These are phyloP conservation scores for Plestiodon gilberti DNA, from an alignment of 2,113 vertebrate species.

Conservation along the genomic window DNA sequence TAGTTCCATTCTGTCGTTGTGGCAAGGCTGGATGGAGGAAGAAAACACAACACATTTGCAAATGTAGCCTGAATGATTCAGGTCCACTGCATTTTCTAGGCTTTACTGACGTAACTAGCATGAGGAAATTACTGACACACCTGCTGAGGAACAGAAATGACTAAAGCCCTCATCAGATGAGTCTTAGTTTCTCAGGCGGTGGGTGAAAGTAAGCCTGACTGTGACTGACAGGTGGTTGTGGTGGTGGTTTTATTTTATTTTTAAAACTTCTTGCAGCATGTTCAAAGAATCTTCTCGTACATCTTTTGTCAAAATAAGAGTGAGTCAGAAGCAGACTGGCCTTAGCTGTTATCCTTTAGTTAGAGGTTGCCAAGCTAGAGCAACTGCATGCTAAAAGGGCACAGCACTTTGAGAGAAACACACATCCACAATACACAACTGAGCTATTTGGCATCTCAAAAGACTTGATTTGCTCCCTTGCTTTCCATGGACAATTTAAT, in stretches of 20 bases:
- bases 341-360: constrained; percentile 35
- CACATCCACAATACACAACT: not conserved
- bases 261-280: constrained; percentile 20
- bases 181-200: constrained; percentile 20
- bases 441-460: not conserved
- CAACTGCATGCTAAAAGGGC: constrained; percentile 29
- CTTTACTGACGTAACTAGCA: constrained; percentile 53
- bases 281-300: constrained; percentile 41
- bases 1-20: constrained; percentile 16
- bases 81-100: constrained; percentile 55
- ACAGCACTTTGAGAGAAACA: constrained; percentile 39
- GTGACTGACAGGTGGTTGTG: constrained; percentile 35
- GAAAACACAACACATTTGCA: constrained; percentile 33
- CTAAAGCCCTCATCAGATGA: constrained; percentile 57
- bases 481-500: not conserved
- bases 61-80: constrained; percentile 52
- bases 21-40: constrained; percentile 17
- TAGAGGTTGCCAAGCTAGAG: constrained; percentile 44
- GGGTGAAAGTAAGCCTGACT: constrained; percentile 57
- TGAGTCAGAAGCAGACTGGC: constrained; percentile 45
- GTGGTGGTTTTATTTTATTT: no score
- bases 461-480: not conserved
- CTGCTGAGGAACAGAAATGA: constrained; percentile 64
- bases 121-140: constrained; percentile 58
- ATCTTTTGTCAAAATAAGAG: constrained; percentile 43